Base-by-base conservation (phyloP, 2,888 invertebrate species). In the Orthonychiurus folsomi region DNA sequence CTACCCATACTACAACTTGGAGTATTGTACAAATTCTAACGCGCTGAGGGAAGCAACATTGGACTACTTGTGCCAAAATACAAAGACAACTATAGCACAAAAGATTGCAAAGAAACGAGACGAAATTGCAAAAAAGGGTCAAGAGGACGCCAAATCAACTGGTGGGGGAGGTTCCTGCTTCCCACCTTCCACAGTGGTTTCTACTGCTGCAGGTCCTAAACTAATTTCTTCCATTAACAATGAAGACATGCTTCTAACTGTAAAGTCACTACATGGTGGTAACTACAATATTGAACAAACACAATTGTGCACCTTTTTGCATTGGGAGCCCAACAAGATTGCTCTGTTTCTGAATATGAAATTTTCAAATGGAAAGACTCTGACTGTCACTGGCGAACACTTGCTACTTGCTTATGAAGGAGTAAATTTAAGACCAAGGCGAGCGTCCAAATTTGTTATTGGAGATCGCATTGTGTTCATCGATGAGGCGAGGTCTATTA, bases 51-150 rank as follows among this genome's bases (percentile, higher is more conserved):
- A 15, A 48, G 48, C 48, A 15, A 48, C 48, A 48, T 12, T 15
- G 48, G 48, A 48, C 15, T 48, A 15, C n/a, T 48, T 48, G 48
- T 12, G n/a, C 15, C 48, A 48, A n/a, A 48, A 48, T 15, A n/a
- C n/a, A n/a, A n/a, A n/a, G n/a, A n/a, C n/a, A n/a, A n/a, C n/a
- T n/a, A 12, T 48, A 48, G 48, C 48, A 48, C 48, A n/a, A 48
- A 48, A 48, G 48, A 48, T 48, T 48, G n/a, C 12, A 48, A 48
- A 48, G 12, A 48, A 48, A 48, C 48, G 48, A 48, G 48, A 48
- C 48, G 48, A 48, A n/a, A 48, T 48, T 48, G 48, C 15, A 12
- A 48, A n/a, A n/a, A 12, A 48, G 48, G 48, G 48, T 15, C 48
- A 48, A n/a, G 15, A 48, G n/a, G 48, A 48, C n/a, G 48, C 48